Base-by-base conservation (phyloP, 2,113 vertebrate genomes). In the Eleginops maclovinus region DNA sequence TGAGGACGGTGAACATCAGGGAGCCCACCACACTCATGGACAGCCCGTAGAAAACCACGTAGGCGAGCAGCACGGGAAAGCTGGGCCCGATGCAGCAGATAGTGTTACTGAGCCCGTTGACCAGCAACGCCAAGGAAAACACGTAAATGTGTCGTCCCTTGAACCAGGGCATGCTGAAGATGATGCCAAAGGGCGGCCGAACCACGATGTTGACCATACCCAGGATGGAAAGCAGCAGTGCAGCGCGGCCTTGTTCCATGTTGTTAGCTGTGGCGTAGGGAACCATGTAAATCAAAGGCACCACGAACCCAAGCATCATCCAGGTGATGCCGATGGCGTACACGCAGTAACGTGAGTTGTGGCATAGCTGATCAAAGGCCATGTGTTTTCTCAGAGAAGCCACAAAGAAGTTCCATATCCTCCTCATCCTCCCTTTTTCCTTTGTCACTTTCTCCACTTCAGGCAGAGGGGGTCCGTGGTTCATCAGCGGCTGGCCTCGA, bases 181-280 rank as follows among this genome's bases (percentile, higher is more conserved):
- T 26, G 51, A 98, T 31, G 67, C 96, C 98, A 0, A 94, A 82
- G 9, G 94, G 13, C 0, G 97, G 98, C 8, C 98, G 94, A 64
- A 96, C 94, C 80, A 97, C 91, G 40, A 98, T 97, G 93, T 98
- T 99, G 76, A 97, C 95, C 3, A 97, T 59, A 0, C 98, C 97
- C 0, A 97, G 89, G 53, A 97, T 28, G 9, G 96, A 96, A 49
- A 98, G 93, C 61, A 99, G 96, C 41, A 96, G 72, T 0, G 97
- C 97, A 0, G 97, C 97, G 53, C 16, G 90, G 40, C 77, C 87
- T 17, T 94, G 94, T 0, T 96, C 95, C 86, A 98, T 93, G 17
- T 91, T 75, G 0, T 93, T 77, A n/a, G 85, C 81, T 4, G 93
- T 92, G 67, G 98, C 97, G 0, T 96, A 99, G 0, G 98, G 97